phyloP scores from a whole-genome alignment of 2,797 vertebrate genomes.

The Passerculus sandwichensis region DNA sequence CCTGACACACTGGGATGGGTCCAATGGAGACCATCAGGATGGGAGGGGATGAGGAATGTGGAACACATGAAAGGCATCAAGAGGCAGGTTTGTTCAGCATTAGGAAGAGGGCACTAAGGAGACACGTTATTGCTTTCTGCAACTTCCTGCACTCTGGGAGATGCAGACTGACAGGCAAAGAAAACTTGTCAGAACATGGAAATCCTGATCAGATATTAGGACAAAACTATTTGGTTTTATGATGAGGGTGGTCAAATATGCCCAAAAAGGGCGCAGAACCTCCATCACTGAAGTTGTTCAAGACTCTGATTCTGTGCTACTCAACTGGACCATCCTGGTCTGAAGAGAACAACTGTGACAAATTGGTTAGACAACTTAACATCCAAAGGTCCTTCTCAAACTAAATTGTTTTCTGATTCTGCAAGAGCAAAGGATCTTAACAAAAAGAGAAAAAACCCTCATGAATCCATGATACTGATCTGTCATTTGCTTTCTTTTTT shows the following conservation, averaged over 20 bases:
- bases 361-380: background rate
- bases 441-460: accelerated
- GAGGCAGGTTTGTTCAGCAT: background rate
- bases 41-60: background rate
- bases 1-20: background rate
- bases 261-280: background rate
- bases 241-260: accelerated
- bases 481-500: background rate
- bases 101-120: background rate
- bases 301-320: background rate
- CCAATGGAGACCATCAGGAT: background rate
- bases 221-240: background rate
- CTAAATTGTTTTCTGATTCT: background rate
- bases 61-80: background rate
- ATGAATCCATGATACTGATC: background rate
- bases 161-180: background rate
- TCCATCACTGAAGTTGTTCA: background rate
- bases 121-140: background rate
- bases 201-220: background rate
- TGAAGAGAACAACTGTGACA: background rate
- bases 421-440: background rate
- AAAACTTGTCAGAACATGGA: background rate
- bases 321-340: background rate
- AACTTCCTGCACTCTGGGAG: background rate
- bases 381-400: background rate